Percentiles rank a stretch among this genome's conserved stretches.
Evolutionary conservation across 2,888 invertebrate genomes (phyloP).

Genomic region (Oscheius sp.): DNA sequence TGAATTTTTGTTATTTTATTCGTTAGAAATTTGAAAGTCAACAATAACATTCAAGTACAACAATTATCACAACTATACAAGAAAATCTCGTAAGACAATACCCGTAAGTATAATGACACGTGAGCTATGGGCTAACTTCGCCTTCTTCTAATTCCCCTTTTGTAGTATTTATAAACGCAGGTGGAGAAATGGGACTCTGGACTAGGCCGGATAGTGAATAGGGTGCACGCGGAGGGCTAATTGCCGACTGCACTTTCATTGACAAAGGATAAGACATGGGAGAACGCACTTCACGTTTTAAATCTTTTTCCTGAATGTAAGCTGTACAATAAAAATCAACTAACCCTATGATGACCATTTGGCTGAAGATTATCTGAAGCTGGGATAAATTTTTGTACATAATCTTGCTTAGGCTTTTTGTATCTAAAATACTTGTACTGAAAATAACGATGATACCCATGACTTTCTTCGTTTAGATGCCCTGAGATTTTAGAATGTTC

Average conservation of each 20-base stretch:
- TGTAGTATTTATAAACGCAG: neutral
- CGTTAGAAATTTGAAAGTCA: slow-evolving; percentile 14
- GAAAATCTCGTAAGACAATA: neutral
- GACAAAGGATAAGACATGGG: too few relatives aligned
- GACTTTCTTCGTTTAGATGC: neutral
- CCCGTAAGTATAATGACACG: slow-evolving; percentile 7
- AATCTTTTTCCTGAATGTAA: too few relatives aligned
- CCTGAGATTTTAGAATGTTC: slow-evolving; percentile 43
- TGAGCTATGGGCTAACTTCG: slow-evolving; percentile 13
- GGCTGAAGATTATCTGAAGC: slow-evolving; percentile 8
- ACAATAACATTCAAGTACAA: slow-evolving; percentile 4
- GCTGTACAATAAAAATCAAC: neutral
- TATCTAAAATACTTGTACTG: slow-evolving; percentile 7
- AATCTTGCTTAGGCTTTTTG: slow-evolving; percentile 25
- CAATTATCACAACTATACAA: slow-evolving; percentile 5
- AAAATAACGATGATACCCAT: too few relatives aligned
- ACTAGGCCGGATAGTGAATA: too few relatives aligned
- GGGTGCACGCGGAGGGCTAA: too few relatives aligned
- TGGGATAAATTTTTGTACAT: slow-evolving; percentile 15
- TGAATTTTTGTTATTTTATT: slow-evolving; percentile 10
- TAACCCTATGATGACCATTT: slow-evolving; percentile 26
- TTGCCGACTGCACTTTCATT: too few relatives aligned
- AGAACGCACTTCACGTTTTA: too few relatives aligned
- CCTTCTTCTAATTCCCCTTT: slow-evolving; percentile 31
- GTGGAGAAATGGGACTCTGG: too few relatives aligned